Percentiles rank a stretch among this genome's conserved stretches.
Conservation (phyloP, 2,888 invertebrate genomes). For the Selenia dentaria region DNA sequence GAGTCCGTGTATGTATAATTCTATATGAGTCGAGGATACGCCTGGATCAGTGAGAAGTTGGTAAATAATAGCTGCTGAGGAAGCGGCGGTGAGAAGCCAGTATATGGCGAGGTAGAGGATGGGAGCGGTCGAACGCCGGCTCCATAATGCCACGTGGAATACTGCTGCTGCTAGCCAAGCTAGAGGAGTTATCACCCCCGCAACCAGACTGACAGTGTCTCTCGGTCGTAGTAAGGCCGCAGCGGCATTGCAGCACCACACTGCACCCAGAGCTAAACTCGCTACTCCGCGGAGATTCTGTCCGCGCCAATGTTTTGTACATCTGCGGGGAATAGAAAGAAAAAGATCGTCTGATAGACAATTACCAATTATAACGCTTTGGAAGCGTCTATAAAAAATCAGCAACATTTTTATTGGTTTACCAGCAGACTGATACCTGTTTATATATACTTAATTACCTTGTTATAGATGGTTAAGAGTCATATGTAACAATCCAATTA, state of each 20-base stretch:
- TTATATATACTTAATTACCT: too few species aligned
- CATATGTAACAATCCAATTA: too few species aligned
- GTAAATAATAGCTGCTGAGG: conserved; percentile 59
- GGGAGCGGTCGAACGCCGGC: conserved; percentile 65
- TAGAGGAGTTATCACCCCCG: conserved; percentile 60
- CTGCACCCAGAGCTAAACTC: conserved; percentile 55
- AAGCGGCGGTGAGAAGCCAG: conserved; percentile 65
- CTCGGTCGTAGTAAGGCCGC: conserved; percentile 56
- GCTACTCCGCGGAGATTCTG: conserved; percentile 67
- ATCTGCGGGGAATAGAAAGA: conserved; percentile 34
- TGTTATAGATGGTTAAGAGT: too few species aligned
- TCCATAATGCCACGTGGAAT: conserved; percentile 70
- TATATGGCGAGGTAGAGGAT: conserved; percentile 74
- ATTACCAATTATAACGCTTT: too few species aligned
- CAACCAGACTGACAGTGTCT: conserved; percentile 57
- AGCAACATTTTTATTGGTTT: too few species aligned
- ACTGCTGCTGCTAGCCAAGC: conserved; percentile 73
- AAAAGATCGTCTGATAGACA: background rate
- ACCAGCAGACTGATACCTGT: too few species aligned
- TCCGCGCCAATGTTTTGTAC: conserved; percentile 60
- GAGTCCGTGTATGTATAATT: conserved; percentile 61
- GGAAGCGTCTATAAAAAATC: too few species aligned
- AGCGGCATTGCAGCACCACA: conserved; percentile 66
- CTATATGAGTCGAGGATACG: conserved; percentile 44
- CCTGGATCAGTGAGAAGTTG: conserved; percentile 45